phyloP scores from a whole-genome alignment of 2,797 vertebrate genomes.

The Delichon dasypus region DNA sequence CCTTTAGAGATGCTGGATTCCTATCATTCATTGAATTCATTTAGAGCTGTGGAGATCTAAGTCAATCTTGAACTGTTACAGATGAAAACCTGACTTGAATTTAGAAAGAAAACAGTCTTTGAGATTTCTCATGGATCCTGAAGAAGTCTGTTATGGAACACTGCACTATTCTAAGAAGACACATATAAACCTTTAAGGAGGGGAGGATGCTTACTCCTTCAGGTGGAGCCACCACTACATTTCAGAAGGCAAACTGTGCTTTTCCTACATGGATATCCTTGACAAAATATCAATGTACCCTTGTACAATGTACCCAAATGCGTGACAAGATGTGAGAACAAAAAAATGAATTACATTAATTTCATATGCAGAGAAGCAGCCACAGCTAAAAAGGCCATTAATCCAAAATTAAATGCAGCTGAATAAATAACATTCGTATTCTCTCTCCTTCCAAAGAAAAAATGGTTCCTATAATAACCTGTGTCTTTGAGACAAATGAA shows the following conservation, averaged over 20 bases:
- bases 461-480: constrained; percentile 64
- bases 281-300: not conserved
- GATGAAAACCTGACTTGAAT: not conserved
- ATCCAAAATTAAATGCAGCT: constrained; percentile 70
- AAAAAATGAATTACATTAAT: constrained; percentile 39
- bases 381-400: constrained; percentile 58
- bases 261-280: not conserved
- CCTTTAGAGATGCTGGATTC: not conserved
- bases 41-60: not conserved
- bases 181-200: not conserved
- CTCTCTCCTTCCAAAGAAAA: constrained; percentile 57
- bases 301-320: not conserved
- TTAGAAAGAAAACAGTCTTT: not conserved
- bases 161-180: not conserved
- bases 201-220: not conserved
- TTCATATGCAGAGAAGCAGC: constrained; percentile 60
- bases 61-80: not conserved
- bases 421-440: constrained; percentile 56
- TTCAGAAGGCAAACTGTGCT: not conserved
- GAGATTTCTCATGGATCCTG: not conserved
- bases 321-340: not conserved
- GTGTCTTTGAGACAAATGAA: constrained; percentile 73
- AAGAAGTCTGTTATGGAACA: not conserved
- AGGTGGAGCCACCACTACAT: not conserved
- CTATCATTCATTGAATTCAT: not conserved